Base-by-base conservation (phyloP, 2,888 invertebrate genomes). In the Leptogaster cylindrica region DNA sequence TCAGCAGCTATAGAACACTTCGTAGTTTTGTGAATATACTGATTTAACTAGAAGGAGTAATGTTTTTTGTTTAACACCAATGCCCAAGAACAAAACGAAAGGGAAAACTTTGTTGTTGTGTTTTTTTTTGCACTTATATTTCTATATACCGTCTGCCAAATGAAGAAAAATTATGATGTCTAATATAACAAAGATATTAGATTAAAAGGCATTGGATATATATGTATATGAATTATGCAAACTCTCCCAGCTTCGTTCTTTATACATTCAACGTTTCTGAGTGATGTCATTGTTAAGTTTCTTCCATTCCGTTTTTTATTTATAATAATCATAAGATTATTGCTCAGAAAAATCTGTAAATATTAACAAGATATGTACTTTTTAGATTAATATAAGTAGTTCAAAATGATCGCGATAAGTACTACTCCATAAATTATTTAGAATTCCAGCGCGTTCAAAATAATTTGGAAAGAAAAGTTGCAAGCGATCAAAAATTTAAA, bases 141-240 rank as follows among this genome's bases (percentile, higher is more conserved):
- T n/a, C n/a, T n/a, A 55, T 55, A 61, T 61, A 61, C 61, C 61
- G 44, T 61, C 61, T 61, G 61, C 44, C 61, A 61, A 33, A 61
- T 44, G 41, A 16, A 61, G 14, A 28, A 44, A 55, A 61, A 16
- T 46, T 46, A 46, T 46, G 1, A 44, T 41, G 27, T 44, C 28
- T 27, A 44, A 44, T 61, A 61, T 18, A 44, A 41, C 20, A 44
- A 28, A 27, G 41, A 61, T 41, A 61, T 44, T 61, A 61, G 61
- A 20, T 46, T 61, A 61, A 61, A 31, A 61, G 61, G 61, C 61
- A 61, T 61, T 61, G 61, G 61, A 61, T 61, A 61, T 61, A 61
- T 61, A 61, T 61, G 44, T 61, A 61, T 61, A 61, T 28, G 44
- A 61, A 27, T 58, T 58, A 23, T 41, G 25, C 18, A 58, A 39